phyloP scores from a whole-genome alignment of 2,797 vertebrate genomes.

The Pseudocheirus occidentalis region DNA sequence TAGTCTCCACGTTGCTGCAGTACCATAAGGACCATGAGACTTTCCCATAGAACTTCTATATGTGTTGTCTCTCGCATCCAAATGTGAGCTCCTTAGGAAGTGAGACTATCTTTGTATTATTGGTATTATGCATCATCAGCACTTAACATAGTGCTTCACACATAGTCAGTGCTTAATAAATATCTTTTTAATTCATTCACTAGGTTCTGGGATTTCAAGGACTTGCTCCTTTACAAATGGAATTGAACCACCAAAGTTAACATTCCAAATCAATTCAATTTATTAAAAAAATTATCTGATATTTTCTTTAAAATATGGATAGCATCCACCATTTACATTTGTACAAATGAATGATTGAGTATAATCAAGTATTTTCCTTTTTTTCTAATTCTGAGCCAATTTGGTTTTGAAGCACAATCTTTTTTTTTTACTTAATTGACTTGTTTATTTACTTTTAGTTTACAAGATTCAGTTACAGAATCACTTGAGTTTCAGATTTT shows the following conservation, averaged over 20 bases:
- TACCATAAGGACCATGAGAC: not conserved
- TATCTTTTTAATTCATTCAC: not conserved
- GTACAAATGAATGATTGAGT: slow-evolving; percentile 25
- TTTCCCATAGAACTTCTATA: not conserved
- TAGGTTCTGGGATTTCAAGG: not conserved
- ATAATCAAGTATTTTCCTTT: slow-evolving; percentile 46
- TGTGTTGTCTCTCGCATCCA: not conserved
- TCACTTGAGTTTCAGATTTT: too few species aligned
- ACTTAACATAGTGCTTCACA: not conserved
- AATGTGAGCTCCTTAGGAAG: not conserved
- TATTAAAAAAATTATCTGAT: slow-evolving; percentile 22
- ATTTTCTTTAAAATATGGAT: slow-evolving; percentile 34
- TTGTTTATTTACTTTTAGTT: too few species aligned
- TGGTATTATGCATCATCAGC: not conserved
- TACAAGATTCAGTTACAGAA: too few species aligned
- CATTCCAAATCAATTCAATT: slow-evolving; percentile 42
- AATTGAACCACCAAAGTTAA: slow-evolving; percentile 8
- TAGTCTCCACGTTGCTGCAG: not conserved
- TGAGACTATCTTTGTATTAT: not conserved
- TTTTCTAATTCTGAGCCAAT: slow-evolving; percentile 56
- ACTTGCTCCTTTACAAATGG: slow-evolving; percentile 35
- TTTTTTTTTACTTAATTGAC: too few species aligned
- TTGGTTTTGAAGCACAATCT: slow-evolving; percentile 50
- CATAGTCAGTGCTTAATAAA: not conserved
- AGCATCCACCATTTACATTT: slow-evolving; percentile 26